These are phyloP conservation scores for Xenentodon cancila DNA, from an alignment of 2,797 vertebrate genomes.

Conservation along the genomic window DNA sequence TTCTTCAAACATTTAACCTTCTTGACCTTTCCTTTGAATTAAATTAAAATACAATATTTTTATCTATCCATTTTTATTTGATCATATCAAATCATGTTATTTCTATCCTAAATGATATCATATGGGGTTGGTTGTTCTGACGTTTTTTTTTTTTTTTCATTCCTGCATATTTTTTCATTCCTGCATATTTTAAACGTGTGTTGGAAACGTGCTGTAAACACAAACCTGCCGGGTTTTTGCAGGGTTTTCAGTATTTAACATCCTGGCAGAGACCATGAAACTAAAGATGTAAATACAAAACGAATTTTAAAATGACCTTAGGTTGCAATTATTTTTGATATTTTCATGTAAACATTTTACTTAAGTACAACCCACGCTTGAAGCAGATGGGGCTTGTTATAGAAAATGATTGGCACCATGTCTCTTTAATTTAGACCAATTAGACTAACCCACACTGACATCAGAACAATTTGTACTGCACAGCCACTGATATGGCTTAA, in stretches of 20 bases:
- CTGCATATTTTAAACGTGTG: too few species aligned
- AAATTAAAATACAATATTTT: not conserved
- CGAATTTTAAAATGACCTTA: too few species aligned
- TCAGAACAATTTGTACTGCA: conserved; percentile 1
- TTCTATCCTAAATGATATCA: conserved; percentile 3
- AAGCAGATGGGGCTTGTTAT: conserved; percentile 12
- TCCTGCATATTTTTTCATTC: too few species aligned
- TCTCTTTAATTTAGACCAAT: conserved; percentile 19
- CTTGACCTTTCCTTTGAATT: conserved; percentile 12
- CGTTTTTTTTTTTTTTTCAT: not conserved
- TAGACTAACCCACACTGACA: conserved; percentile 19
- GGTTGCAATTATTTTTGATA: too few species aligned
- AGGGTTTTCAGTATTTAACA: not conserved
- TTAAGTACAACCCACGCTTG: not conserved
- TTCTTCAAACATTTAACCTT: not conserved
- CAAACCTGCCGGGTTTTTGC: not conserved
- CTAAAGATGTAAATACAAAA: too few species aligned
- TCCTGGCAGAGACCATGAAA: not conserved
- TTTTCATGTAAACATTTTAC: too few species aligned
- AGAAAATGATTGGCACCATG: conserved; percentile 32
- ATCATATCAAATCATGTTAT: not conserved
- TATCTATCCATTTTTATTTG: not conserved
- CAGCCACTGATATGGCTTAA: not conserved
- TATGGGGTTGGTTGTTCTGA: not conserved
- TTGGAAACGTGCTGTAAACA: too few species aligned